phyloP scores from a whole-genome alignment of 2,113 vertebrate species.

The Canis aureus region DNA sequence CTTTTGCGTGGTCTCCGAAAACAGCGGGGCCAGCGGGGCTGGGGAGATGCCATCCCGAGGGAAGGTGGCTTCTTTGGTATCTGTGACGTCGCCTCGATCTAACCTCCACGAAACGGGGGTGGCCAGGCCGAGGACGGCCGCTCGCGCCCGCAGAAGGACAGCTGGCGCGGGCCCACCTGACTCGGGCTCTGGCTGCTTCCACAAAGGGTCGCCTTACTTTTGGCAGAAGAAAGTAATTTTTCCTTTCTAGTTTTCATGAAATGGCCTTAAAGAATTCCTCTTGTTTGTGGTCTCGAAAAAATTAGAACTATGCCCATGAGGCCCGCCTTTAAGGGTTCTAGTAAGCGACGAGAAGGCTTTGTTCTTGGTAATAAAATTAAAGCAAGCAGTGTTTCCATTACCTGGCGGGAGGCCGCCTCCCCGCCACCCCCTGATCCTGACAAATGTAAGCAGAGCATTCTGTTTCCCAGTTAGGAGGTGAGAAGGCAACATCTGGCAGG shows the following conservation, averaged over 20 bases:
- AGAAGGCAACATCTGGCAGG: not conserved
- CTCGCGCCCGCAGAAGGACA: conserved; percentile 14
- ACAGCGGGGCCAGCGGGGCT: not conserved
- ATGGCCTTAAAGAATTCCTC: conserved; percentile 66
- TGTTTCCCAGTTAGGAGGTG: conserved; percentile 66
- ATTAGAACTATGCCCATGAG: conserved; percentile 79
- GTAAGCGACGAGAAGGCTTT: conserved; percentile 80
- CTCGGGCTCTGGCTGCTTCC: conserved; percentile 49
- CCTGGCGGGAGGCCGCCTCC: conserved; percentile 70
- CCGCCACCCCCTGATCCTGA: conserved; percentile 40
- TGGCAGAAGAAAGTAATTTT: conserved; percentile 60
- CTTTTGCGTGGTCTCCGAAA: conserved; percentile 4
- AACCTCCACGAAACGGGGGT: not conserved
- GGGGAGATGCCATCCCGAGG: not conserved
- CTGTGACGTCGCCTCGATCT: not conserved
- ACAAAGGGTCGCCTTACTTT: conserved; percentile 75
- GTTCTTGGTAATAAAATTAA: conserved; percentile 76
- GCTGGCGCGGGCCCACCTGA: not conserved
- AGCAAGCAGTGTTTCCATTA: conserved; percentile 76
- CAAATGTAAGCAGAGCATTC: conserved; percentile 66
- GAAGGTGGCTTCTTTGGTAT: not conserved
- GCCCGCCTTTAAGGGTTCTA: conserved; percentile 57
- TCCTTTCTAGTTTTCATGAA: conserved; percentile 75
- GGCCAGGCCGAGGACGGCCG: not conserved
- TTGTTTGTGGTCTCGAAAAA: conserved; percentile 82